A percentile compares a stretch with the other conserved stretches of the same genome.
These are phyloP conservation scores for Dicentrarchus labrax DNA, from an alignment of 2,113 vertebrate species.

Conservation along the genomic window DNA sequence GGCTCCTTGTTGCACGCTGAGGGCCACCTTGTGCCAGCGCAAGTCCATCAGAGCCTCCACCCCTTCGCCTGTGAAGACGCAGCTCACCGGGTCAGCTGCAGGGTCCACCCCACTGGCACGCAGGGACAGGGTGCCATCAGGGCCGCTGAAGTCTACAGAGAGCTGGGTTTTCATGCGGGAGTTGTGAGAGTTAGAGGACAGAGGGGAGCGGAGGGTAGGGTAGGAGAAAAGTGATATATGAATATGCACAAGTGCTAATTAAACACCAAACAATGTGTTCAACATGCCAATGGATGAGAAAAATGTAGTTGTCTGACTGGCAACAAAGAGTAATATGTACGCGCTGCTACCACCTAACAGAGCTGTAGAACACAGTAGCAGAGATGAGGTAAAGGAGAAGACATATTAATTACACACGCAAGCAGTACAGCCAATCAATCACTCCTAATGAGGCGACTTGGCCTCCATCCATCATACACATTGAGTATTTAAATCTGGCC, in stretches of 20 bases:
- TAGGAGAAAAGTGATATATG: not conserved
- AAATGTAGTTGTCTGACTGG: slow-evolving; percentile 5
- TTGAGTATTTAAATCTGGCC: slow-evolving; percentile 79
- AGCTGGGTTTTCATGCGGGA: slow-evolving; percentile 82
- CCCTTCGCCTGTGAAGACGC: slow-evolving; percentile 86
- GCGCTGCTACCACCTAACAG: slow-evolving; percentile 14
- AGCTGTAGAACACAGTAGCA: slow-evolving; percentile 50
- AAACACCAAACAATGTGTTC: slow-evolving; percentile 6
- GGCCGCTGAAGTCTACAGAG: slow-evolving; percentile 90
- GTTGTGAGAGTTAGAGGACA: not conserved
- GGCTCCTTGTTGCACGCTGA: slow-evolving; percentile 85
- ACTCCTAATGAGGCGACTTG: slow-evolving; percentile 77
- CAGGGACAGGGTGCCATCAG: slow-evolving; percentile 89
- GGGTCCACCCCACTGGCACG: slow-evolving; percentile 76
- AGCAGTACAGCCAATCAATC: slow-evolving; percentile 74
- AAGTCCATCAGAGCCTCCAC: slow-evolving; percentile 91
- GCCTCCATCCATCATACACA: slow-evolving; percentile 79
- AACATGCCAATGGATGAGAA: not conserved
- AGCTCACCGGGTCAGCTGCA: slow-evolving; percentile 71
- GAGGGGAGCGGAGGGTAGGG: not conserved
- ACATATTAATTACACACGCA: slow-evolving; percentile 76
- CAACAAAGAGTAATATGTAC: slow-evolving; percentile 35
- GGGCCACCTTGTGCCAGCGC: slow-evolving; percentile 92
- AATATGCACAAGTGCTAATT: slow-evolving; percentile 11
- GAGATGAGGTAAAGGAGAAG: slow-evolving; percentile 53